Evolutionary conservation across 2,888 invertebrate species (phyloP).

Genomic region (Unio pictorum): DNA sequence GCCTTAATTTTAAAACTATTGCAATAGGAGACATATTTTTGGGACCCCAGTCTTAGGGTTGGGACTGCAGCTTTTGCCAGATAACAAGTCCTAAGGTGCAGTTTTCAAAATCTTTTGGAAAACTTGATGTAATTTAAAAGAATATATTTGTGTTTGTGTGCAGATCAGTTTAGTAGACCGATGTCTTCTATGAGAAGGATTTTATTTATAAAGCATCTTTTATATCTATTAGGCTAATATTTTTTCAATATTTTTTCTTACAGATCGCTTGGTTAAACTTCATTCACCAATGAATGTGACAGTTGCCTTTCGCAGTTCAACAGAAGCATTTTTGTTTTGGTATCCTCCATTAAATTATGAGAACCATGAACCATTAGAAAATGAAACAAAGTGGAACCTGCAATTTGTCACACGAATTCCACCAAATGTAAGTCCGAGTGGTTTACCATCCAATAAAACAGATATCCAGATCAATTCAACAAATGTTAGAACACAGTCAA

Average conservation of each 20-base stretch:
- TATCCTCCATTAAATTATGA: conserved; percentile 35
- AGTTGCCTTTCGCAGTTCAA: conserved; percentile 18
- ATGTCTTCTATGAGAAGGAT: too few species aligned
- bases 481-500: not conserved
- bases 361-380: conserved; percentile 10
- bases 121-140: too few species aligned
- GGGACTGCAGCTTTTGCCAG: too few species aligned
- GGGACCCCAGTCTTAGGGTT: too few species aligned
- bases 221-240: too few species aligned
- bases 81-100: too few species aligned
- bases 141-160: too few species aligned
- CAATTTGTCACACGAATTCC: not conserved
- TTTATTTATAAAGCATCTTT: too few species aligned
- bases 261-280: conserved; percentile 30
- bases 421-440: not conserved
- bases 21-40: too few species aligned
- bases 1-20: too few species aligned
- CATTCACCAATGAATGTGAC: conserved; percentile 46
- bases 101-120: too few species aligned
- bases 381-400: not conserved
- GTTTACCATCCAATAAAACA: not conserved
- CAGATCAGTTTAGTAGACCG: too few species aligned
- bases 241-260: conserved; percentile 3
- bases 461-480: not conserved
- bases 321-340: conserved; percentile 43